Evolutionary conservation across 2,888 invertebrate species (phyloP).

Genomic region (Drosophila setosimentum): DNA sequence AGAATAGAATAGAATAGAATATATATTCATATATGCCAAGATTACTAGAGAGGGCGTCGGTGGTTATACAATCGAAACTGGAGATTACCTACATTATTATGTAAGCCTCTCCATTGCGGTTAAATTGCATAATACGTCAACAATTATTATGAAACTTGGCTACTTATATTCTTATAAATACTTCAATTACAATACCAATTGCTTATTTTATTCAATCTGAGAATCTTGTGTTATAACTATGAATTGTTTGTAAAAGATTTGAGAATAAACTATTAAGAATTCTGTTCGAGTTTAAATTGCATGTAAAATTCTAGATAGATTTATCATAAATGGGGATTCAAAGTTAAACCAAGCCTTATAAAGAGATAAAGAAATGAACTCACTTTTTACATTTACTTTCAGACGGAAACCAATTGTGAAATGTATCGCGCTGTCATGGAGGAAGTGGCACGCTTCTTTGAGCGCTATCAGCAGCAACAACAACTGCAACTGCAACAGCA

Average conservation of each 20-base stretch:
- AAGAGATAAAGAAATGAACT: not conserved
- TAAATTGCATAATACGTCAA: conserved; percentile 12
- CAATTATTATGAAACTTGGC: conserved; percentile 1
- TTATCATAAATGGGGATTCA: too few relatives aligned
- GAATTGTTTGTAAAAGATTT: not conserved
- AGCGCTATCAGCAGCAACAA: conserved; percentile 85
- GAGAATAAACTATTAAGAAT: not conserved
- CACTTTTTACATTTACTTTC: conserved; percentile 17
- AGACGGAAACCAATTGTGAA: conserved; percentile 89
- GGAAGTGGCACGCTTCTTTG: conserved; percentile 89
- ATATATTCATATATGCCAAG: not conserved
- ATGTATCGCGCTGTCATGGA: conserved; percentile 90
- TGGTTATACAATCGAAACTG: conserved; percentile 11
- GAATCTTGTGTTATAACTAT: not conserved
- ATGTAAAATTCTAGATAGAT: not conserved
- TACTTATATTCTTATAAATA: not conserved
- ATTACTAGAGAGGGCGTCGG: not conserved
- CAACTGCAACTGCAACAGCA: conserved; percentile 63
- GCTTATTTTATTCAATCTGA: too few relatives aligned
- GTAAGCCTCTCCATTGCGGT: not conserved
- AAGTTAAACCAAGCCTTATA: too few relatives aligned
- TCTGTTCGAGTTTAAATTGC: not conserved
- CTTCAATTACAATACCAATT: not conserved
- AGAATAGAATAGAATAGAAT: not conserved
- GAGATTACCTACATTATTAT: conserved; percentile 1